Base-by-base conservation (phyloP, 1,140 invertebrate species). In the Ericerus pela region DNA sequence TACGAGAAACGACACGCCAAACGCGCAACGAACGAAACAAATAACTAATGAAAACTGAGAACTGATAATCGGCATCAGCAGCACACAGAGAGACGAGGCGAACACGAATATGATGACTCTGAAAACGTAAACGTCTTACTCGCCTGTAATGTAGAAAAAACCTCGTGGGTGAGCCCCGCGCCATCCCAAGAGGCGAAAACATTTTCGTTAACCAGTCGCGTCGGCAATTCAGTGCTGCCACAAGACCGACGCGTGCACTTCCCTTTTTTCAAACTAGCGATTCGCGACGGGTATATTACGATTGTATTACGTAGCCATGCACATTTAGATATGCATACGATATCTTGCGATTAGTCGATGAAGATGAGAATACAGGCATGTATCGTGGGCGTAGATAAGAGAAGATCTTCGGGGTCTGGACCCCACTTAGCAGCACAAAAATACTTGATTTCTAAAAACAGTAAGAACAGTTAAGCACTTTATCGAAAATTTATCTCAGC, bases 51-150 rank as follows among this genome's bases (percentile, higher is more conserved):
- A n/a, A n/a, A n/a, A n/a, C n/a, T n/a, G n/a, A n/a, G n/a, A n/a
- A n/a, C n/a, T n/a, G n/a, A n/a, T n/a, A n/a, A n/a, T n/a, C n/a
- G n/a, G n/a, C n/a, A n/a, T n/a, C n/a, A n/a, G n/a, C n/a, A n/a
- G n/a, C n/a, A n/a, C n/a, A 47, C 37, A 47, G 8, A 38, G 20
- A 22, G 14, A 47, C 41, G 41, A 18, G 3, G 26, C 41, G 41
- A 47, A 47, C 41, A 47, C 41, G 41, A n/a, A n/a, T 47, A 47
- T 24, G 20, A 47, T 24, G 41, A 47, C n/a, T 47, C 41, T 47
- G 16, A 47, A 47, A 24, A 24, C 41, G 26, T 24, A 47, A 47
- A 47, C 41, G 41, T 47, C 41, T 47, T 47, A 18, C 26, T 47
- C 41, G 26, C 41, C 26, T 47, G 41, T 47, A 47, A n/a, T n/a